Evolutionary conservation across 1,140 invertebrate genomes (phyloP), one percentile per base, ranked within the genome.

Genomic region (Macrosteles quadrilineatus): DNA sequence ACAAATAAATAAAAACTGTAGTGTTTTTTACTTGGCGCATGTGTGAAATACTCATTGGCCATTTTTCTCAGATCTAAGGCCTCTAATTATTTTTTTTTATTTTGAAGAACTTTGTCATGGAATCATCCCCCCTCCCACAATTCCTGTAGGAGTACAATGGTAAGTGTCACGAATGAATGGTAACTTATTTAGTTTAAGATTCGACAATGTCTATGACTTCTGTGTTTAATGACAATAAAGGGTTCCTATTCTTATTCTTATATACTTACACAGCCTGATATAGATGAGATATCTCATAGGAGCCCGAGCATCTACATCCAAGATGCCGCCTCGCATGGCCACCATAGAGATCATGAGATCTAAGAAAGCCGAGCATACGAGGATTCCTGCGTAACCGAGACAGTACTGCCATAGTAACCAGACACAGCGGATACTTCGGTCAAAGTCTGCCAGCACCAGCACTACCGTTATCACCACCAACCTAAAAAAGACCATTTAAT

Each of bases 241-340:
- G n/a, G n/a, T n/a, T n/a, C n/a, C 32, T 36, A 6, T 6, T 36
- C 32, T 36, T 14, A 36, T 36, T 36, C 4, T 4, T 50, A 19
- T 6, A 53, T 71, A 82, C 86, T 87, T 83, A 95, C 94, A 86
- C 47, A 94, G 81, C 79, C 92, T 86, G 68, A 90, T 78, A 81
- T 96, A 96, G 64, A 96, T 87, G 21, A 95, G 83, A 77, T 93
- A 91, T 80, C 92, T 90, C 84, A 95, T 93, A 68, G 89, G 86
- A 47, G 87, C 84, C 57, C 94, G 82, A 0, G 89, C 88, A 29
- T 83, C 82, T 0, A 89, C 90, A 75, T 94, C 87, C 65, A 96
- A 83, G 75, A 96, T 96, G 73, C 90, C 91, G 65, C 94, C 94
- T 69, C 91, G 83, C 79, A 93, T 87, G 62, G 93, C 91, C 62